Evolutionary conservation across 2,797 vertebrate species (phyloP), one percentile per base, ranked within the genome.

Genomic region (Sus cebifrons): DNA sequence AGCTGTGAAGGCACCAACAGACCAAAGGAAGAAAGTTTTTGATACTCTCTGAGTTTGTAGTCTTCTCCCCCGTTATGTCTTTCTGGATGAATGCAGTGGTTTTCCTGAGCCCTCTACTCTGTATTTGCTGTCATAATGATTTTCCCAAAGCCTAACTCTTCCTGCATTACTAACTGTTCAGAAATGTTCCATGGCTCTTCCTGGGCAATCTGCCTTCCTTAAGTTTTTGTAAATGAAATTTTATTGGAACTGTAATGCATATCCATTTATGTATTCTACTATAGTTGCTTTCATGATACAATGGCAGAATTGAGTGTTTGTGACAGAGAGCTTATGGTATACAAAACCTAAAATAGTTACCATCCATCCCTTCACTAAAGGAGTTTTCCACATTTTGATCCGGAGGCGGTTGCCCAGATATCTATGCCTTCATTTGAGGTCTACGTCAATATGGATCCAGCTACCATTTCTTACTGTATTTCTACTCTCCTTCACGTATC

Each of bases 181-280:
- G 58, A 79, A 94, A 25, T 14, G 27, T 21, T 62, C 5, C 49
- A 16, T 79, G 54, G 12, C 1, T 87, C 32, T 94, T 68, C 40
- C 36, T 73, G 14, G 40, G 17, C 17, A 67, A 44, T 56, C 56
- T 88, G 32, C 20, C 52, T 9, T 78, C 20, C 11, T 92, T 36
- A 15, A 88, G 15, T 71, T 89, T 96, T 75, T 89, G 3, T 62
- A 87, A 96, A 84, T 89, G 84, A 83, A 93, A 23, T 49, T 96
- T 96, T 92, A 86, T 58, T 90, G 77, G 11, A 94, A 56, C 3
- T 79, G 18, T n/a, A 44, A 21, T 3, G 10, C 2, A 29, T 29
- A 60, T 78, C 60, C n/a, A 75, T 81, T 60, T 92, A 15, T 15
- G 6, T 67, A 44, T 92, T 65, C 14, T 40, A 49, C 49, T 62